Conservation (phyloP, 1,140 invertebrate species). For the Neotoxoptera formosana region DNA sequence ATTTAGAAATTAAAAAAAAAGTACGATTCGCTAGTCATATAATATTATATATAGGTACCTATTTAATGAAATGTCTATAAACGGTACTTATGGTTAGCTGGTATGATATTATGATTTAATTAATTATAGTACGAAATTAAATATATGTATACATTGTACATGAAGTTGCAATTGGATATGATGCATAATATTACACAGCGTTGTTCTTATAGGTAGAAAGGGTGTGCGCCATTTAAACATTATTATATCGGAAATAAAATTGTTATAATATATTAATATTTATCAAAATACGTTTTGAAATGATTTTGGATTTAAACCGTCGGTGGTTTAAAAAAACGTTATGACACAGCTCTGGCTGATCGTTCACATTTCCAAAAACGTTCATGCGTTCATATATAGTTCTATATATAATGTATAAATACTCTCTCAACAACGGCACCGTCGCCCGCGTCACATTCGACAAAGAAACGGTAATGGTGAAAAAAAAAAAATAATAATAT, state of each 20-base stretch:
- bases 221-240: too few species aligned
- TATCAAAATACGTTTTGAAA: background rate
- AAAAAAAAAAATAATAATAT: conserved; percentile 11
- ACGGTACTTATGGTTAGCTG: too few species aligned
- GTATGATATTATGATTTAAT: background rate
- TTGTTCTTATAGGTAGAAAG: too few species aligned
- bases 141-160: too few species aligned
- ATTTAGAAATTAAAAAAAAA: background rate
- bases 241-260: too few species aligned
- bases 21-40: background rate
- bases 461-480: conserved; percentile 9
- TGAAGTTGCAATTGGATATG: too few species aligned
- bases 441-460: background rate
- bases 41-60: background rate
- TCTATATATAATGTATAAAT: background rate
- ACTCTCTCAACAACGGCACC: background rate
- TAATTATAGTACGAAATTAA: too few species aligned
- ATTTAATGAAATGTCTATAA: too few species aligned
- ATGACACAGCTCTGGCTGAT: background rate
- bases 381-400: background rate
- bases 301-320: background rate
- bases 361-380: background rate
- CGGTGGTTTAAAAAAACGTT: background rate
- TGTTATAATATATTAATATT: too few species aligned
- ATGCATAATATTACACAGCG: too few species aligned